Base-by-base conservation (phyloP, 2,888 invertebrate genomes). In the Philaethria dido region DNA sequence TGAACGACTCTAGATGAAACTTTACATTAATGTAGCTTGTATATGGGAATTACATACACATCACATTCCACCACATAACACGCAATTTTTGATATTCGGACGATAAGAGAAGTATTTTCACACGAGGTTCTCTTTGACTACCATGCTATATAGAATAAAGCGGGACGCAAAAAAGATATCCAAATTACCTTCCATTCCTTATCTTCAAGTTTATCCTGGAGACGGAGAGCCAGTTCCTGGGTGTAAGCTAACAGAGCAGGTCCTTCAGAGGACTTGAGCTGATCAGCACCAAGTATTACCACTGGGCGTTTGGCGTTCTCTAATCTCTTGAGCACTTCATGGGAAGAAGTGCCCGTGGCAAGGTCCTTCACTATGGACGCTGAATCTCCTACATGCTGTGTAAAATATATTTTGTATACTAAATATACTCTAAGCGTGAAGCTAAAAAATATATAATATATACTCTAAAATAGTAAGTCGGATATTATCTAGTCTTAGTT, bases 251-350 rank as follows among this genome's bases (percentile, higher is more conserved):
- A 93, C 73, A 98, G 93, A 0, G 96, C 95, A 5, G 94, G 94
- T 3, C 97, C 98, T 80, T 98, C 98, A 2, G 94, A 76, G 4
- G 97, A 93, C 81, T 96, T 95, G 36, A 99, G 93, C 68, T 96
- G 94, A 74, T 97, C 96, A 3, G 97, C 96, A 18, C 99, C 99
- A 39, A 99, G 93, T 73, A 99, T 96, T 50, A 99, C 96, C 67
- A 98, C 92, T n/a, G 99, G 99, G 67, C 95, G 95, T 86, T 98
- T 96, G 14, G 99, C 98, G 3, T 90, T 83, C 77, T 95, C 93
- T 73, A 98, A 86, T 64, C 94, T 94, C 81, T 95, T 94, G 33
- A 80, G 59, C 1, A 88, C 86, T 44, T 79, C 84, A 72, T 85
- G 82, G 0, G 75, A 94, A 81, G 88, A 97, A 94, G 74, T 94